Evolutionary conservation across 2,113 vertebrate genomes (phyloP).

Genomic region (Amphilophus citrinellus): DNA sequence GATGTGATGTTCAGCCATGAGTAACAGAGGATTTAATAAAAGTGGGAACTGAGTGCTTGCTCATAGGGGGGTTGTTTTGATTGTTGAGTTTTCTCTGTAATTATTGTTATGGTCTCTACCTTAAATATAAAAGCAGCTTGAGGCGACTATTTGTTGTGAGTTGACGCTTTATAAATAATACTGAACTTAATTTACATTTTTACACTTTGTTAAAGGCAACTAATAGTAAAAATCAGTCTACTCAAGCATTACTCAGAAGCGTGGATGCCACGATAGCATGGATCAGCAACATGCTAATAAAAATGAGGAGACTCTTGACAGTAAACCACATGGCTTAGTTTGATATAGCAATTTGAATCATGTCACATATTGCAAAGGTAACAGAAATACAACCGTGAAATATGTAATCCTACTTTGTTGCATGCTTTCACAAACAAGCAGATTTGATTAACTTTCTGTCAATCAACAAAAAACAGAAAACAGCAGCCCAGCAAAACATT

Average conservation of each 20-base stretch:
- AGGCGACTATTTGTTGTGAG: too few relatives aligned
- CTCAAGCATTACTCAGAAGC: too few relatives aligned
- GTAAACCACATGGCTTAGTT: neutral
- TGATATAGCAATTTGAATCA: conserved; percentile 31
- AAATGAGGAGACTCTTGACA: neutral
- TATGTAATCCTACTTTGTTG: neutral
- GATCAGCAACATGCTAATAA: neutral
- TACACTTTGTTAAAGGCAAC: too few relatives aligned
- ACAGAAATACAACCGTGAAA: conserved; percentile 20
- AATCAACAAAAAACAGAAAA: neutral
- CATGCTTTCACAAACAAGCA: neutral
- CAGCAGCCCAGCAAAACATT: neutral
- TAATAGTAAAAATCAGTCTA: too few relatives aligned
- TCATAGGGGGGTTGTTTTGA: too few relatives aligned
- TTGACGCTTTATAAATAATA: too few relatives aligned
- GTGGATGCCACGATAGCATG: neutral
- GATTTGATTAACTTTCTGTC: conserved; percentile 2
- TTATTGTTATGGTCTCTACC: too few relatives aligned
- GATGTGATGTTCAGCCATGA: neutral
- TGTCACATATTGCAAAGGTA: neutral
- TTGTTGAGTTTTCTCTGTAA: too few relatives aligned
- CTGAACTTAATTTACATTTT: too few relatives aligned
- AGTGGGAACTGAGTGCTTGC: too few relatives aligned
- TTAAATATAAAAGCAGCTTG: too few relatives aligned
- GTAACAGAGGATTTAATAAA: too few relatives aligned